These are phyloP conservation scores for Salvelinus namaycush DNA, from an alignment of 2,113 vertebrate species.

Conservation along the genomic window DNA sequence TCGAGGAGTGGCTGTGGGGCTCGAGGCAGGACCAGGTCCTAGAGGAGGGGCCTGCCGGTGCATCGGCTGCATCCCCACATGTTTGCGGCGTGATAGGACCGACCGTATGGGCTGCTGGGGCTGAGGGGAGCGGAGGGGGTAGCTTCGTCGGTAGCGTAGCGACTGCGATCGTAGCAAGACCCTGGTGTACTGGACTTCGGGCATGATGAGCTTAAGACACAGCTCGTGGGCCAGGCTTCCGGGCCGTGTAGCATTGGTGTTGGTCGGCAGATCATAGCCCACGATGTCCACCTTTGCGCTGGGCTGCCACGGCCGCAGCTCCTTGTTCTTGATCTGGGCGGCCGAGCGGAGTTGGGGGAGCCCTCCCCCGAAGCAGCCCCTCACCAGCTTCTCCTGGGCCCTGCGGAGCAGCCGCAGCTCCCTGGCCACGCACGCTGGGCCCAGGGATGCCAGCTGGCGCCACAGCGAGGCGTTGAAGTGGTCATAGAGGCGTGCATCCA, in stretches of 20 bases:
- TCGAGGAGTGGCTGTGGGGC: constrained; percentile 31
- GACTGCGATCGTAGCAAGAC: constrained; percentile 79
- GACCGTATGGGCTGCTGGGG: constrained; percentile 16
- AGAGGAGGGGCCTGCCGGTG: constrained; percentile 30
- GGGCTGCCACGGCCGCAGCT: constrained; percentile 86
- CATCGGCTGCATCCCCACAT: constrained; percentile 18
- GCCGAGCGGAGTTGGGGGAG: constrained; percentile 71
- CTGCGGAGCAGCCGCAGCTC: constrained; percentile 77
- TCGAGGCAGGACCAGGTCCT: constrained; percentile 4
- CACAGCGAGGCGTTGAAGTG: constrained; percentile 85
- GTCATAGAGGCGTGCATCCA: constrained; percentile 79
- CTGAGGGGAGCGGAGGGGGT: constrained; percentile 29
- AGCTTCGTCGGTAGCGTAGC: constrained; percentile 54
- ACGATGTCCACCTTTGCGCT: constrained; percentile 81
- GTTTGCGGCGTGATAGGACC: constrained; percentile 69
- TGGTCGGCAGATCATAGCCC: constrained; percentile 82
- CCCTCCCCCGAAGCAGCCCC: constrained; percentile 73
- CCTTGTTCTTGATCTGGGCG: constrained; percentile 81
- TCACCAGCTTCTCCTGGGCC: constrained; percentile 74
- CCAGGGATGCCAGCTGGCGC: constrained; percentile 72
- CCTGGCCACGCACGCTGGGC: constrained; percentile 73
- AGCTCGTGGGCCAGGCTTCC: constrained; percentile 61
- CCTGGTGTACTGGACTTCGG: constrained; percentile 80
- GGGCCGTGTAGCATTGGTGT: constrained; percentile 31
- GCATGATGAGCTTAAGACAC: constrained; percentile 85